These are phyloP conservation scores for Epinotia demarniana DNA, from an alignment of 2,888 invertebrate genomes.

Conservation along the genomic window DNA sequence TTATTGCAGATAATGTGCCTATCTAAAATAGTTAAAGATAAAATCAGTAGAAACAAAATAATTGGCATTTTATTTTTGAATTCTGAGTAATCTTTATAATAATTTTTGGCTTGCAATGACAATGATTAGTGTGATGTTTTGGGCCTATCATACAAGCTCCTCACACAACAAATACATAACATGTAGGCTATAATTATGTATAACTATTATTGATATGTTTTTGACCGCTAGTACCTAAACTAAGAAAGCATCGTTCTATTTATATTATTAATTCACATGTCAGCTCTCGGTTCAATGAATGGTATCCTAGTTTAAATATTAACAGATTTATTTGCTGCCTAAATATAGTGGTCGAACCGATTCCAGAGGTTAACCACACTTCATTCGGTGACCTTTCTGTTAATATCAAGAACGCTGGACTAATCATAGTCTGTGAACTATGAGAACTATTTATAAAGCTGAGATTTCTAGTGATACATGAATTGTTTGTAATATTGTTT, in stretches of 20 bases:
- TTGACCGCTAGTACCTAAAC: too few relatives aligned
- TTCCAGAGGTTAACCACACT: conserved; percentile 26
- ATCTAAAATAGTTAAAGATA: too few relatives aligned
- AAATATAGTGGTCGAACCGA: neutral
- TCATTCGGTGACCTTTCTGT: conserved; percentile 25
- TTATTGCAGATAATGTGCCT: neutral
- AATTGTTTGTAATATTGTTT: neutral
- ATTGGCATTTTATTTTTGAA: too few relatives aligned
- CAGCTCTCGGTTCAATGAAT: neutral
- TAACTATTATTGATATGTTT: too few relatives aligned
- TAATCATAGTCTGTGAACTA: conserved; percentile 14
- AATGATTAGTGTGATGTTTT: too few relatives aligned
- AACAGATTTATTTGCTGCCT: neutral
- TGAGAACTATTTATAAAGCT: neutral
- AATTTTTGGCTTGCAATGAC: too few relatives aligned
- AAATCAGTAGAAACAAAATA: too few relatives aligned
- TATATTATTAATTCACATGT: neutral
- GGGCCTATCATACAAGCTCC: too few relatives aligned
- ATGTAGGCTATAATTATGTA: too few relatives aligned
- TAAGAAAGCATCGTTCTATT: neutral
- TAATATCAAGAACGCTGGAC: conserved; percentile 3
- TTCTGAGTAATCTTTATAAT: too few relatives aligned
- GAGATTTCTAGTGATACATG: neutral
- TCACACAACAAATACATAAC: too few relatives aligned
- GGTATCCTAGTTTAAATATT: neutral